A percentile compares a stretch with the other conserved stretches of the same genome.
These are phyloP conservation scores for Apotomis capreana DNA, from an alignment of 2,888 invertebrate genomes.

Conservation along the genomic window DNA sequence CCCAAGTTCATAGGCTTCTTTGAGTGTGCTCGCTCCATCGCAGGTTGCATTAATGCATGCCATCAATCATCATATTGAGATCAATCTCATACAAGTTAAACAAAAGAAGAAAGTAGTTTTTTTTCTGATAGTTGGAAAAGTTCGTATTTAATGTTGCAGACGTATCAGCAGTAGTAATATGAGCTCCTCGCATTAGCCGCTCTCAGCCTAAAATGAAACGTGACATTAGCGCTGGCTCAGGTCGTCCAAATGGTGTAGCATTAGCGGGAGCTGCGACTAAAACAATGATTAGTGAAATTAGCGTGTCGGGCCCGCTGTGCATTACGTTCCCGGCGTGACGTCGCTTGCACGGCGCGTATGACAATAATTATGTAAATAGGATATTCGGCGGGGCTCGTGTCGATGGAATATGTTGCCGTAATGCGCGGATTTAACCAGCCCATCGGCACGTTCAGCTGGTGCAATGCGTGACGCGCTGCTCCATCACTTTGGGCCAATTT, in stretches of 20 bases:
- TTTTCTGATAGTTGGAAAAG: neutral
- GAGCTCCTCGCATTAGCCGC: conserved; percentile 23
- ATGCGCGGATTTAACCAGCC: conserved; percentile 55
- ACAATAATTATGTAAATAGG: conserved; percentile 71
- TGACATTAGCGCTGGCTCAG: conserved; percentile 39
- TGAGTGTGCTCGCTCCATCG: too few species aligned
- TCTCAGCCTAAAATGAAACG: conserved; percentile 36
- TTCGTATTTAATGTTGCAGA: neutral
- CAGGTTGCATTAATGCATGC: too few species aligned
- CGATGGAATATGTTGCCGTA: conserved; percentile 58
- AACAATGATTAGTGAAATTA: conserved; percentile 65
- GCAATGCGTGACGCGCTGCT: conserved; percentile 45
- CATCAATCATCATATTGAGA: too few species aligned
- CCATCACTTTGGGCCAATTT: conserved; percentile 46
- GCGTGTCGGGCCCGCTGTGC: conserved; percentile 48
- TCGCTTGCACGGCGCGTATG: conserved; percentile 47
- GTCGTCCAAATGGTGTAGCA: conserved; percentile 40
- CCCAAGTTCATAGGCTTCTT: too few species aligned
- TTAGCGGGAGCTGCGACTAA: conserved; percentile 51
- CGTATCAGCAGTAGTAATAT: conserved; percentile 4
- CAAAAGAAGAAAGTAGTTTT: neutral
- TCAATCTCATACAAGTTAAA: too few species aligned
- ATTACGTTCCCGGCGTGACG: conserved; percentile 47
- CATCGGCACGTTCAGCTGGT: conserved; percentile 48
- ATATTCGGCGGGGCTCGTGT: conserved; percentile 53